Conservation (phyloP, 2,797 vertebrate species). For the Morelia viridis region DNA sequence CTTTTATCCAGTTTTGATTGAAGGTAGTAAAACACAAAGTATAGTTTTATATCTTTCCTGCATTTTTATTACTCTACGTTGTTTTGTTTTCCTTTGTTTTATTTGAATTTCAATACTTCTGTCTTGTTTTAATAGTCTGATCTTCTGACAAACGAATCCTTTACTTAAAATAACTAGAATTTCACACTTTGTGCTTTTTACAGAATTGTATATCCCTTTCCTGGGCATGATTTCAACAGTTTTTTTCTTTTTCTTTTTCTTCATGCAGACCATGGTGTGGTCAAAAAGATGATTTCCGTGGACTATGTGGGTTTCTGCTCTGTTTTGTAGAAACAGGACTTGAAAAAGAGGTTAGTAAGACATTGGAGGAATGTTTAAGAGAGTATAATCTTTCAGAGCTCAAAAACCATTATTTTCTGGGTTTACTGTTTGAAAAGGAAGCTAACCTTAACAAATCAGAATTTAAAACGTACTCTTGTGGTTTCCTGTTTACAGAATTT, state of each 20-base stretch:
- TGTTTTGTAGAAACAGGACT: conserved; percentile 89
- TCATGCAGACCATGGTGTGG: conserved; percentile 84
- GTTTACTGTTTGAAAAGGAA: background rate
- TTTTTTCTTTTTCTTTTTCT: background rate
- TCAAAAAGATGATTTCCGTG: conserved; percentile 85
- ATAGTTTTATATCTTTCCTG: background rate
- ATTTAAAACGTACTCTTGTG: background rate
- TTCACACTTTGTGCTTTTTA: background rate
- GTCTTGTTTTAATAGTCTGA: background rate
- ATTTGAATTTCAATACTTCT: background rate
- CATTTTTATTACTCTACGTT: background rate
- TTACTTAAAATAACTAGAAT: background rate
- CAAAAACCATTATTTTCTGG: background rate
- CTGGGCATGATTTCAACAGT: background rate
- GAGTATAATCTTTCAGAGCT: background rate
- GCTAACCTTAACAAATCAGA: background rate
- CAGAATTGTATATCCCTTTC: no score
- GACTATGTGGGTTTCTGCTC: conserved; percentile 79
- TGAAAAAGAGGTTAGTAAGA: conserved; percentile 87
- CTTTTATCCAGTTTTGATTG: background rate
- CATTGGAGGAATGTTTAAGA: background rate
- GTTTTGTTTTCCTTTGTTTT: background rate
- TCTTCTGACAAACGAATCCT: background rate
- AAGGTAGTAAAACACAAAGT: background rate
- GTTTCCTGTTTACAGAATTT: background rate